Conservation (phyloP, 2,888 invertebrate species). For the Theretra japonica region DNA sequence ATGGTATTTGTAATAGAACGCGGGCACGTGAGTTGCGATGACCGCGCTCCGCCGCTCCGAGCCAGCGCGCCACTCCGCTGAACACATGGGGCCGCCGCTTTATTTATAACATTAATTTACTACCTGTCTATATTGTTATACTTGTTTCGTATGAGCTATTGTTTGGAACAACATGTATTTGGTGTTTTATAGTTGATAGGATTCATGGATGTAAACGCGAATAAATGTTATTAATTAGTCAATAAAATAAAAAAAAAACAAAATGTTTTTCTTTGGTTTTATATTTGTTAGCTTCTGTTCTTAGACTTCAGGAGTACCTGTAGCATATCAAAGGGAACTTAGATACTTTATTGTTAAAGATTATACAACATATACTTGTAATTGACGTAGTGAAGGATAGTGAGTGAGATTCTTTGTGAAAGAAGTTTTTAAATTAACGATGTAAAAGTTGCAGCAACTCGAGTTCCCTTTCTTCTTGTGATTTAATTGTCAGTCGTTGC, state of each 20-base stretch:
- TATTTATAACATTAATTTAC: slow-evolving; percentile 72
- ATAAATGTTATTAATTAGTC: no score
- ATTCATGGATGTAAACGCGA: no score
- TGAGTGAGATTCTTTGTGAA: neutral
- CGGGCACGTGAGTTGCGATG: slow-evolving; percentile 75
- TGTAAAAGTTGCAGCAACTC: slow-evolving; percentile 11
- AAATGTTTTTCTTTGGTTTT: no score
- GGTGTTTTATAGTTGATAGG: neutral
- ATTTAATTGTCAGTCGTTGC: slow-evolving; percentile 68
- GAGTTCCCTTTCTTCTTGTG: slow-evolving; percentile 27
- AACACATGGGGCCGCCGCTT: slow-evolving; percentile 75
- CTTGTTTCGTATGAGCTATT: neutral
- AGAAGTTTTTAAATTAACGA: slow-evolving; percentile 10
- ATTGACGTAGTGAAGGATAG: neutral
- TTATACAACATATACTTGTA: neutral
- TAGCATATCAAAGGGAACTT: neutral
- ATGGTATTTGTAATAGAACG: slow-evolving; percentile 81
- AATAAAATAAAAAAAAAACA: no score
- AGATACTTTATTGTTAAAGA: neutral
- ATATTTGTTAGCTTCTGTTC: no score
- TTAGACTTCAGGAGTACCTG: no score
- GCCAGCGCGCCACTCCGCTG: slow-evolving; percentile 50
- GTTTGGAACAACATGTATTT: neutral
- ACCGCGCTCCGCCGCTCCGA: slow-evolving; percentile 44
- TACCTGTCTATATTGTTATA: slow-evolving; percentile 9